Evolutionary conservation across 2,113 vertebrate species (phyloP).

Genomic region (Lepisosteus osseus): DNA sequence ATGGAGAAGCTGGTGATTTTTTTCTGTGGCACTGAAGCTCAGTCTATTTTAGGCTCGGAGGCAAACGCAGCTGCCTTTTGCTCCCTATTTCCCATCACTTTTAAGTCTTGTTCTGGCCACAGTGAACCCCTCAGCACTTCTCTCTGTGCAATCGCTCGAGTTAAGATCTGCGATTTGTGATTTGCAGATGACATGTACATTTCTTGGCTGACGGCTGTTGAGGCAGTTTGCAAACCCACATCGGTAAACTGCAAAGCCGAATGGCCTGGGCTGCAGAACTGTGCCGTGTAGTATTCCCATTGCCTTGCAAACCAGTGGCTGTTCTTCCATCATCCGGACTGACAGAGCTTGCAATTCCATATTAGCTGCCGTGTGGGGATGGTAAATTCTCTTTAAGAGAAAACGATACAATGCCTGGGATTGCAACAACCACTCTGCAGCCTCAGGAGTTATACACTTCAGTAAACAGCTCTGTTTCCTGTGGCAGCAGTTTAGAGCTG

Average conservation of each 20-base stretch:
- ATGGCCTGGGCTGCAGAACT: constrained; percentile 50
- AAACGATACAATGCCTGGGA: constrained; percentile 29
- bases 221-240: constrained; percentile 77
- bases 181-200: constrained; percentile 92
- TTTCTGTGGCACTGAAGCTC: constrained; percentile 77
- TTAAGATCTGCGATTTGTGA: constrained; percentile 88
- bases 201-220: constrained; percentile 80
- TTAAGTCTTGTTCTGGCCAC: constrained; percentile 83
- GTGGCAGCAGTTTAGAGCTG: constrained; percentile 37
- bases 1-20: constrained; percentile 81
- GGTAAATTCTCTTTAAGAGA: constrained; percentile 25
- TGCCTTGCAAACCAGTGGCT: constrained; percentile 63
- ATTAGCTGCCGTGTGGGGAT: constrained; percentile 1
- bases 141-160: constrained; percentile 86
- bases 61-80: constrained; percentile 85
- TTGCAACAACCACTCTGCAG: constrained; percentile 32
- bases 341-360: constrained; percentile 37
- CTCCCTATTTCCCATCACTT: constrained; percentile 88
- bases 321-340: constrained; percentile 54
- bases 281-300: constrained; percentile 56
- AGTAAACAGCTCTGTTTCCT: constrained; percentile 38
- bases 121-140: constrained; percentile 85
- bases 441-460: constrained; percentile 47
- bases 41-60: constrained; percentile 83
- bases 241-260: constrained; percentile 62